Evolutionary conservation across 2,113 vertebrate species (phyloP), one percentile per base, ranked within the genome.

Genomic region (Tonatia bakeri): DNA sequence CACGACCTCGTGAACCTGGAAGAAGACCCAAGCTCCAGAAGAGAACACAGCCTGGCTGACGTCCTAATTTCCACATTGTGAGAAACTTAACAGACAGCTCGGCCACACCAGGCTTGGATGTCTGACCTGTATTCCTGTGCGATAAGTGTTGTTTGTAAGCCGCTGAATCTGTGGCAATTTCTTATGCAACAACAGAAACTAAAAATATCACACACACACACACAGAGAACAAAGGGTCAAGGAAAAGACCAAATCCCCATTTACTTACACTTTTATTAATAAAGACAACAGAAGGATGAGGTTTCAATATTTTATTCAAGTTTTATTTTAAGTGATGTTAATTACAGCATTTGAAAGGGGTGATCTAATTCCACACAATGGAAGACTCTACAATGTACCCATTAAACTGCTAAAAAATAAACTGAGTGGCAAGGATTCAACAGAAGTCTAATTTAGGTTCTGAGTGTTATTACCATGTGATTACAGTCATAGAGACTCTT

Each of bases 341-440:
- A 98, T 98, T 98, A 99, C 98, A 98, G 98, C 98, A 98, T 98
- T 98, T 98, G 95, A 97, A 97, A 98, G 97, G 95, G 90, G 96
- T 75, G 69, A 79, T 98, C 98, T 99, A 98, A 95, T 98, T 98
- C 98, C 98, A 98, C 98, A 98, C 98, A 98, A 98, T 98, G 98
- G 98, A 98, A 98, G 98, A 99, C 98, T 98, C 98, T 98, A 98
- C 98, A 98, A 99, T 98, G 97, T 98, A 98, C 97, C 97, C 96
- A 98, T 97, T 98, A 97, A 98, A 98, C 97, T 96, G 96, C 98
- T 98, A 98, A 98, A 98, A 98, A 97, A 98, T 97, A 97, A 98
- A 97, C 87, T 64, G 73, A 92, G 86, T 96, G 97, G 80, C 96
- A 87, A 96, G 96, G 97, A 96, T 95, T 98, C 96, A 98, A 97